Percentiles rank a stretch among this genome's conserved stretches.
Evolutionary conservation across 2,113 vertebrate species (phyloP).

Genomic region (Penelope pileata): DNA sequence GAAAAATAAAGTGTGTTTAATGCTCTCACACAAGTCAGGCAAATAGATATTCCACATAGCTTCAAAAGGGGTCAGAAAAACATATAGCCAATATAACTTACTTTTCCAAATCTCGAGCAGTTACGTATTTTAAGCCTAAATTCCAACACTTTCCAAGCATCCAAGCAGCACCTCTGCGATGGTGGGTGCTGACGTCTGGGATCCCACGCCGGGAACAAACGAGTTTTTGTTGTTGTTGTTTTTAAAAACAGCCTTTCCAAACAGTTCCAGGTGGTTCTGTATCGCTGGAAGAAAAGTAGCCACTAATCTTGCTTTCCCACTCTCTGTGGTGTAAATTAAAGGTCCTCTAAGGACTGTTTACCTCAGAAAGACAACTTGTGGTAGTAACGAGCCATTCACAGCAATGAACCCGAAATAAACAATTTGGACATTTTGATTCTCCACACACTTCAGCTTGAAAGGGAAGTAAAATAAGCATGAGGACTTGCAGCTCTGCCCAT

Average conservation of each 20-base stretch:
- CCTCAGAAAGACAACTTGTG: neutral
- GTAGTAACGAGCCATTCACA: neutral
- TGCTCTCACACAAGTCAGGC: too few species aligned
- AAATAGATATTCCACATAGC: neutral
- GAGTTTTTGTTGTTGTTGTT: neutral
- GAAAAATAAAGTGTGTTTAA: neutral
- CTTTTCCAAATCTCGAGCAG: neutral
- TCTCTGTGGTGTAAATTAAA: neutral
- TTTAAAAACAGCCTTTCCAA: neutral
- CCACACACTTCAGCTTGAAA: neutral
- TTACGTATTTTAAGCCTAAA: fast-evolving
- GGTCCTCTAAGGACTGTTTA: neutral
- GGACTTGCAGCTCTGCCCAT: neutral
- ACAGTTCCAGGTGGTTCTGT: fast-evolving
- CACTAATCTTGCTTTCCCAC: neutral
- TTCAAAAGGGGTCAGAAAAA: neutral
- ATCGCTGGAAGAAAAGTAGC: neutral
- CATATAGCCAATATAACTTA: neutral
- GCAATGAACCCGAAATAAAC: neutral
- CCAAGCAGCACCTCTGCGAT: fast-evolving
- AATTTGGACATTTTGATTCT: neutral
- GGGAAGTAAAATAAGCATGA: neutral
- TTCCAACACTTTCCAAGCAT: neutral
- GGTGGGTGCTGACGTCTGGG: neutral
- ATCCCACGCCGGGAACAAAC: neutral